Evolutionary conservation across 2,888 invertebrate genomes (phyloP), one percentile per base, ranked within the genome.

Genomic region (Arrhopalites spinosus): DNA sequence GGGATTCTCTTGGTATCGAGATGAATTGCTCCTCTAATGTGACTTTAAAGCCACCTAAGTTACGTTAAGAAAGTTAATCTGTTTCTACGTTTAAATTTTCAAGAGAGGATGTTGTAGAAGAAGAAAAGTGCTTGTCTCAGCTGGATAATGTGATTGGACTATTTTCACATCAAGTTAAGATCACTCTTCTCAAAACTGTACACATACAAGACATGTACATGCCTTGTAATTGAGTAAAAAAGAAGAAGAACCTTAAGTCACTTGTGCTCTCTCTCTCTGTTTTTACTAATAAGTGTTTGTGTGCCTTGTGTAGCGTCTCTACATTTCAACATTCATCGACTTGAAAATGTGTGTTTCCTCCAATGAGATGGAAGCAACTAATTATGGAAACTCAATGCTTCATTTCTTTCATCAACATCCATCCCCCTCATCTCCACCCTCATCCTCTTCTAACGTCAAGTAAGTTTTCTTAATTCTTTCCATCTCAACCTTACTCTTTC

Each of bases 81-180:
- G 17, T 56, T 56, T 56, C 56, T 20, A n/a, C 7, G 56, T 56
- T 8, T 56, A n/a, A 13, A 56, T 56, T 7, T 17, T 8, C 23
- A n/a, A 25, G 61, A 25, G 11, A 20, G 11, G 2, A 61, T 11
- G 25, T 13, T n/a, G 45, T n/a, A 23, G 45, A 43, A 67, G 67
- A 61, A 20, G n/a, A 27, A 50, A 36, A 25, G 36, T 70, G 30
- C 70, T 56, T 70, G 70, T 56, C 70, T 70, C 70, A 70, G 53
- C 70, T 70, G 70, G 70, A 56, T 70, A 70, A 70, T 70, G 70
- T 56, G 70, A 70, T 56, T 70, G 53, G 70, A 70, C 53, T 25
- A 70, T 45, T 68, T 50, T 25, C 45, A 47, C 50, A 68, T 27
- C 27, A 47, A 68, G 47, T 68, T 68, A 47, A 68, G 23, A 68